A percentile compares a stretch with the other conserved stretches of the same genome.
These are phyloP conservation scores for Dugesia japonica DNA, from an alignment of 2,888 invertebrate genomes.

Conservation along the genomic window DNA sequence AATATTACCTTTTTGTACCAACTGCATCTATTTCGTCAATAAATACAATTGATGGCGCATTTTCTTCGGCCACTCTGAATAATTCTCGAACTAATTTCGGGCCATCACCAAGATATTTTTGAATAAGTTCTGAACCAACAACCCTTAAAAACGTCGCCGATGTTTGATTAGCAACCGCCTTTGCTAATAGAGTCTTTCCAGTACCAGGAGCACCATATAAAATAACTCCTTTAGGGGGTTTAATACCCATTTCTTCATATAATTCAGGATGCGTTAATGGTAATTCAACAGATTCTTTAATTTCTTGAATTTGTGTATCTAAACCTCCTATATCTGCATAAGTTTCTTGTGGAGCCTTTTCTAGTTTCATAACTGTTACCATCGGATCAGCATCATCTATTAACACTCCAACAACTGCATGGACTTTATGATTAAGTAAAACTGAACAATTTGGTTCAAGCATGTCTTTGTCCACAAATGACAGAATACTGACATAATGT, in stretches of 20 bases:
- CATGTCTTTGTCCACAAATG: conserved; percentile 97
- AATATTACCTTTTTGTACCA: conserved; percentile 70
- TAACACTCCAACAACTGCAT: conserved; percentile 96
- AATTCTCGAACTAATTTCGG: conserved; percentile 90
- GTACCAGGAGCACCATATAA: conserved; percentile 88
- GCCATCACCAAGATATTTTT: conserved; percentile 95
- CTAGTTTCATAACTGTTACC: conserved; percentile 99
- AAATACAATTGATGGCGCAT: conserved; percentile 96
- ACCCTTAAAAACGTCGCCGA: conserved; percentile 94
- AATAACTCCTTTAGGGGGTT: conserved; percentile 96
- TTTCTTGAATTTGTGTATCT: conserved; percentile 90
- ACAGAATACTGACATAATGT: conserved; percentile 94
- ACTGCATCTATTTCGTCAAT: conserved; percentile 99
- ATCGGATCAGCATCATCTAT: conserved; percentile 98
- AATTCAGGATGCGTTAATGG: conserved; percentile 97
- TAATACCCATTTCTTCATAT: conserved; percentile 99
- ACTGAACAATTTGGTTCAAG: conserved; percentile 96
- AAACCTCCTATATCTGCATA: conserved; percentile 95
- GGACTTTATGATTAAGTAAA: conserved; percentile 87
- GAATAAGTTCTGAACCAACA: conserved; percentile 95
- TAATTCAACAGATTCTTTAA: conserved; percentile 91
- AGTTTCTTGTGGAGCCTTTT: conserved; percentile 97
- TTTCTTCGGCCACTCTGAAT: conserved; percentile 96
- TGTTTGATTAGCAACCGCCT: conserved; percentile 97
- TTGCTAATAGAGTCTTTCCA: conserved; percentile 81